These are phyloP conservation scores for Eudyptes chrysolophus DNA, from an alignment of 2,113 vertebrate genomes.

Conservation along the genomic window DNA sequence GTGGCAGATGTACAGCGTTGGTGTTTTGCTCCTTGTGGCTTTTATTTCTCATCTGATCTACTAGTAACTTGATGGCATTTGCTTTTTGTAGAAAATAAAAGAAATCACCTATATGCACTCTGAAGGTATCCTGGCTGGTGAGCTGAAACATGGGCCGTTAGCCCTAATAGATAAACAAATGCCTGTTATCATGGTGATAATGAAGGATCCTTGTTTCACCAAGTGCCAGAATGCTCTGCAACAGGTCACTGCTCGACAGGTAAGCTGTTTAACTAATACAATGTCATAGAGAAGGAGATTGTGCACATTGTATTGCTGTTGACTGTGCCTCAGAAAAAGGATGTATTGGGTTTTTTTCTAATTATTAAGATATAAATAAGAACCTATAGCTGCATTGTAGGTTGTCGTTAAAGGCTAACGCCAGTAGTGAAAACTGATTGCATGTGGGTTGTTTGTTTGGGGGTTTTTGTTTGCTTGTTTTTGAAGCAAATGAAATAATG, in stretches of 20 bases:
- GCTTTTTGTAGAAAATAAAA: constrained; percentile 89
- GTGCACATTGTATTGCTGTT: neutral
- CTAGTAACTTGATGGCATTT: neutral
- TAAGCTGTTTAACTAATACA: constrained; percentile 15
- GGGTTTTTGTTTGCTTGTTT: neutral
- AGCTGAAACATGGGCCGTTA: constrained; percentile 93
- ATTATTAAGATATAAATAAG: neutral
- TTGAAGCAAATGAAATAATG: neutral
- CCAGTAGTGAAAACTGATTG: neutral
- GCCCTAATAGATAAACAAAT: constrained; percentile 93
- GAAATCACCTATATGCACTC: constrained; percentile 99
- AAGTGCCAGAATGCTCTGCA: constrained; percentile 97
- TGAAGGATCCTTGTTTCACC: constrained; percentile 90
- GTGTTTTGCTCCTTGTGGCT: neutral
- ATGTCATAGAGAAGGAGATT: neutral
- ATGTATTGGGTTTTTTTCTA: neutral
- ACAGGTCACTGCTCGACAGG: constrained; percentile 92
- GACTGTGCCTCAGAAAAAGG: neutral
- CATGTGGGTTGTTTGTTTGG: accelerated
- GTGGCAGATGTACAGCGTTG: neutral
- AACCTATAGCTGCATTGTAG: neutral
- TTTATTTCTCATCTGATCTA: neutral
- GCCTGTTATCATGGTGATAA: constrained; percentile 97
- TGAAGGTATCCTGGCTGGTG: constrained; percentile 94
- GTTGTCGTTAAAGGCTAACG: neutral